Evolutionary conservation across 1,140 invertebrate genomes (phyloP).

Genomic region (Phortica variegata): DNA sequence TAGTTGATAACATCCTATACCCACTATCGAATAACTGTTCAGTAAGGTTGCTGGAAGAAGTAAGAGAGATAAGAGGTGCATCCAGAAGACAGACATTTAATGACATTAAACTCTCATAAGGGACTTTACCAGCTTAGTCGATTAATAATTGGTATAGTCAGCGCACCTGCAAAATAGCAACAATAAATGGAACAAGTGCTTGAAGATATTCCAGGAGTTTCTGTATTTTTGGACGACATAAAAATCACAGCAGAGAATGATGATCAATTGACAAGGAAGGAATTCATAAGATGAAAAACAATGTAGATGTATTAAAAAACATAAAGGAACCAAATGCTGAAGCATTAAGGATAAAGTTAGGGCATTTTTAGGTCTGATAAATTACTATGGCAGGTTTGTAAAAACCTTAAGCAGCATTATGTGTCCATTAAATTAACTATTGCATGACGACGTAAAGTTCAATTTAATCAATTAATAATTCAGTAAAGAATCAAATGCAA

Average conservation of each 20-base stretch:
- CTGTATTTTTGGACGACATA: conserved; percentile 34
- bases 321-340: conserved; percentile 18
- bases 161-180: conserved; percentile 38
- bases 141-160: conserved; percentile 25
- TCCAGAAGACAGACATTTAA: conserved; percentile 13
- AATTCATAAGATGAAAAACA: conserved; percentile 18
- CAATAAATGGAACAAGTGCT: conserved; percentile 30
- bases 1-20: conserved; percentile 25
- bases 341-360: conserved; percentile 24
- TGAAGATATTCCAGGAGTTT: conserved; percentile 17
- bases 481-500: conserved; percentile 34
- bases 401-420: conserved; percentile 14
- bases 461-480: conserved; percentile 23
- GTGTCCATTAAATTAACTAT: conserved; percentile 27
- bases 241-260: conserved; percentile 18
- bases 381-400: conserved; percentile 16
- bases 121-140: conserved; percentile 20
- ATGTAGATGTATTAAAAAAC: conserved; percentile 22
- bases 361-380: conserved; percentile 25
- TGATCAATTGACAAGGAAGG: conserved; percentile 27
- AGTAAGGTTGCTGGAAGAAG: no score
- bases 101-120: conserved; percentile 26
- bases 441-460: conserved; percentile 26
- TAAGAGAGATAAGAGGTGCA: conserved; percentile 21
- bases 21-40: no score